phyloP scores from a whole-genome alignment of 2,797 vertebrate genomes.

The Decapterus maruadsi region DNA sequence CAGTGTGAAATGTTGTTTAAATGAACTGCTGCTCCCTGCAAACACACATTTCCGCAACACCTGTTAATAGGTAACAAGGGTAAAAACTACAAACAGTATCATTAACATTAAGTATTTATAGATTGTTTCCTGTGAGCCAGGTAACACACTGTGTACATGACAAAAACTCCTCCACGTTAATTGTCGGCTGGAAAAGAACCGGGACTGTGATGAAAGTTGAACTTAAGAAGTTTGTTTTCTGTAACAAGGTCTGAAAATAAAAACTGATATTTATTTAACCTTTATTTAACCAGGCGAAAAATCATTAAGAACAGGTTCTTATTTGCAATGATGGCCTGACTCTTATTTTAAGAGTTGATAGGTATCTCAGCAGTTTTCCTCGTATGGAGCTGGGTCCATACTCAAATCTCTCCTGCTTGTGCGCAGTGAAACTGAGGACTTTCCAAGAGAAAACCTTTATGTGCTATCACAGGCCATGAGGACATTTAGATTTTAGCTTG shows the following conservation, averaged over 20 bases:
- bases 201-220: background rate
- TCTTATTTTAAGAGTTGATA: background rate
- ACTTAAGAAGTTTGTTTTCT: background rate
- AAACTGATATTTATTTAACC: background rate
- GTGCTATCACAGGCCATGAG: background rate
- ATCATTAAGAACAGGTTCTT: too few relatives aligned
- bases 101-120: background rate
- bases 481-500: background rate
- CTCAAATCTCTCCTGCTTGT: background rate
- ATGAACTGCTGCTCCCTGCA: slow-evolving; percentile 3
- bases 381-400: background rate
- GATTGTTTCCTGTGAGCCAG: background rate
- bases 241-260: background rate
- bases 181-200: background rate
- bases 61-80: slow-evolving; percentile 3
- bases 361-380: background rate
- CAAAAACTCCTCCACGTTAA: background rate
- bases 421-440: background rate
- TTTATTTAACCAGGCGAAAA: too few relatives aligned
- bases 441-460: background rate
- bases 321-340: too few relatives aligned
- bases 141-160: background rate
- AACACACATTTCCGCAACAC: slow-evolving; percentile 29
- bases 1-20: slow-evolving; percentile 24
- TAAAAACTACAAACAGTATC: slow-evolving; percentile 1